These are phyloP conservation scores for Pluvianellus socialis DNA, from an alignment of 2,113 vertebrate genomes.

Conservation along the genomic window DNA sequence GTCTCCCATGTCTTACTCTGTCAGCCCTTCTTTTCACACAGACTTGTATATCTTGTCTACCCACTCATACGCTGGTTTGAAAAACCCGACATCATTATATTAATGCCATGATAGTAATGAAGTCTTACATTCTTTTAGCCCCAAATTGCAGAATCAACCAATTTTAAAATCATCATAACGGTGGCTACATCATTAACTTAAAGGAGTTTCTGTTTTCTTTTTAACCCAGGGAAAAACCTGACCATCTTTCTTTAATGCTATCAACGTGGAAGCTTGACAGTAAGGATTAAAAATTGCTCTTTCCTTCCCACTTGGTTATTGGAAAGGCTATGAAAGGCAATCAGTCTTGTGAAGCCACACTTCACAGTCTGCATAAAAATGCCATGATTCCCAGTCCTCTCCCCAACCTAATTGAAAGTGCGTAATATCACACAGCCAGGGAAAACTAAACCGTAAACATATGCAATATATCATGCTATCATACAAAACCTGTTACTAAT, in stretches of 20 bases:
- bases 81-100: not conserved
- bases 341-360: conserved; percentile 81
- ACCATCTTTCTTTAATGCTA: conserved; percentile 77
- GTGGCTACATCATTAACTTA: conserved; percentile 30
- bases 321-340: conserved; percentile 82
- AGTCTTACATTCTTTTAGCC: not conserved
- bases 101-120: conserved; percentile 15
- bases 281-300: conserved; percentile 82
- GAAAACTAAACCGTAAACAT: conserved; percentile 79
- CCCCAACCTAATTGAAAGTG: conserved; percentile 78
- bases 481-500: conserved; percentile 66
- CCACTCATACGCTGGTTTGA: not conserved
- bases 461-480: conserved; percentile 71
- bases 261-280: conserved; percentile 77
- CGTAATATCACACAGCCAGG: conserved; percentile 77
- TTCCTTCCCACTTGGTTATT: conserved; percentile 79
- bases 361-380: conserved; percentile 82
- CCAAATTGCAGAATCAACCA: not conserved
- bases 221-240: conserved; percentile 68
- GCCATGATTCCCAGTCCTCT: conserved; percentile 74
- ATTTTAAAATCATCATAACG: conserved; percentile 55
- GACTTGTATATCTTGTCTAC: not conserved
- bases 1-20: not conserved
- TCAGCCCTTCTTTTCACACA: not conserved
- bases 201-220: conserved; percentile 67